Conservation (phyloP, 2,888 invertebrate genomes). For the Cataglyphis rosenhaueri region DNA sequence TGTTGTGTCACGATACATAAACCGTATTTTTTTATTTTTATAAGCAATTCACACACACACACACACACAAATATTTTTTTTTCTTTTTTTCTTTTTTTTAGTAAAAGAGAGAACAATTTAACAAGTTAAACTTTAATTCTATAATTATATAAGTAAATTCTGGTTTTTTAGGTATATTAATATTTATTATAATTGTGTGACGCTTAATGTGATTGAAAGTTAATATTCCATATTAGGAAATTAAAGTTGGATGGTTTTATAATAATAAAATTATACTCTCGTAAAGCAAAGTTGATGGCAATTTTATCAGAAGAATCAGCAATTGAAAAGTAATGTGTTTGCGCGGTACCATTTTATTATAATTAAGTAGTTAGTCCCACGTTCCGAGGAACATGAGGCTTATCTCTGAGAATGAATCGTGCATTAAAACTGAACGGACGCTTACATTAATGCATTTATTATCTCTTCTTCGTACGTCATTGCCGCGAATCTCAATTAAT, state of each 20-base stretch:
- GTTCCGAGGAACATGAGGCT: conserved; percentile 19
- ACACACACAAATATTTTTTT: too few relatives aligned
- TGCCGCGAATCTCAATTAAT: conserved; percentile 60
- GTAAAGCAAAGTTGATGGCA: not conserved
- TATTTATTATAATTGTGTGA: not conserved
- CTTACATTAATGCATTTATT: conserved; percentile 47
- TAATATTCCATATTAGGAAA: not conserved
- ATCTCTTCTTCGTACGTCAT: conserved; percentile 26
- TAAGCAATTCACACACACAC: not conserved
- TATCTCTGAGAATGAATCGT: conserved; percentile 48
- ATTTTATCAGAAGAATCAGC: not conserved
- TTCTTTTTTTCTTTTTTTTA: not conserved
- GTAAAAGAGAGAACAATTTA: not conserved
- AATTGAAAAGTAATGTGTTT: not conserved
- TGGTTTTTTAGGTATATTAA: not conserved
- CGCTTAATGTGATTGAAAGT: not conserved
- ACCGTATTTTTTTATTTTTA: not conserved
- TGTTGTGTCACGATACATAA: not conserved
- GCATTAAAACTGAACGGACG: conserved; percentile 50
- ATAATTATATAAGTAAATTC: not conserved
- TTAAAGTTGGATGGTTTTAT: not conserved
- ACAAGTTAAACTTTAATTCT: not conserved
- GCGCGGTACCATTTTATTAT: conserved; percentile 11
- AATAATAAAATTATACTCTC: not conserved
- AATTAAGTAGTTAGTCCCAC: conserved; percentile 20